A percentile compares a stretch with the other conserved stretches of the same genome.
phyloP scores from a whole-genome alignment of 2,888 invertebrate genomes.

The Caradrina clavipalpis region DNA sequence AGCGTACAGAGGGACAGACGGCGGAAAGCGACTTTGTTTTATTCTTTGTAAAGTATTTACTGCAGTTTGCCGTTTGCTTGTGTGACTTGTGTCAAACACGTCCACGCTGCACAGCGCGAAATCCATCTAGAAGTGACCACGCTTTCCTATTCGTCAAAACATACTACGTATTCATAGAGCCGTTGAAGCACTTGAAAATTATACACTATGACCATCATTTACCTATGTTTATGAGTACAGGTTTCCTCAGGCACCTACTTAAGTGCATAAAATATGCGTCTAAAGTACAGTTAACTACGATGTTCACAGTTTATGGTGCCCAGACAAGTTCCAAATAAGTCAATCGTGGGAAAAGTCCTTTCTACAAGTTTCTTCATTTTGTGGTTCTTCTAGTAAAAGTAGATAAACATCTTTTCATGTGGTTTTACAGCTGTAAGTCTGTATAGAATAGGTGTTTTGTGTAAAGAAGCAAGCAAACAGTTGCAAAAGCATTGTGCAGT shows the following conservation, averaged over 20 bases:
- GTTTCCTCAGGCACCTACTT: conserved; percentile 10
- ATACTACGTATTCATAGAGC: not conserved
- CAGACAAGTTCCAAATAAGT: conserved; percentile 55
- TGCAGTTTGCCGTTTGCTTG: too few relatives aligned
- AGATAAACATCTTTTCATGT: conserved; percentile 15
- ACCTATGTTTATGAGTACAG: conserved; percentile 5
- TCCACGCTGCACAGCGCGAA: too few relatives aligned
- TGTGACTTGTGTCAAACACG: too few relatives aligned
- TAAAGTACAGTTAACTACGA: conserved; percentile 45
- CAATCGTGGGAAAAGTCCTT: conserved; percentile 57
- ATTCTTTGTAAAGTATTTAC: too few relatives aligned
- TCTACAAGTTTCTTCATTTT: conserved; percentile 43
- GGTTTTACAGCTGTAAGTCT: conserved; percentile 39
- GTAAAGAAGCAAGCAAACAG: conserved; percentile 33
- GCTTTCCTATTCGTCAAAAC: not conserved
- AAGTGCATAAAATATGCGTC: conserved; percentile 43
- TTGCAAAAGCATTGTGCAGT: conserved; percentile 60
- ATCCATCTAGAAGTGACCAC: too few relatives aligned
- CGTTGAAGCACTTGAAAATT: conserved; percentile 3
- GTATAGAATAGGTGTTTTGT: conserved; percentile 41
- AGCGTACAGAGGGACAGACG: too few relatives aligned
- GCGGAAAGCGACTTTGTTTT: too few relatives aligned
- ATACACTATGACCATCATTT: conserved; percentile 5
- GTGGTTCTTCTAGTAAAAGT: conserved; percentile 54
- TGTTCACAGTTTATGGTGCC: conserved; percentile 42